phyloP scores from a whole-genome alignment of 2,797 vertebrate species.

The Chiroxiphia lanceolata region DNA sequence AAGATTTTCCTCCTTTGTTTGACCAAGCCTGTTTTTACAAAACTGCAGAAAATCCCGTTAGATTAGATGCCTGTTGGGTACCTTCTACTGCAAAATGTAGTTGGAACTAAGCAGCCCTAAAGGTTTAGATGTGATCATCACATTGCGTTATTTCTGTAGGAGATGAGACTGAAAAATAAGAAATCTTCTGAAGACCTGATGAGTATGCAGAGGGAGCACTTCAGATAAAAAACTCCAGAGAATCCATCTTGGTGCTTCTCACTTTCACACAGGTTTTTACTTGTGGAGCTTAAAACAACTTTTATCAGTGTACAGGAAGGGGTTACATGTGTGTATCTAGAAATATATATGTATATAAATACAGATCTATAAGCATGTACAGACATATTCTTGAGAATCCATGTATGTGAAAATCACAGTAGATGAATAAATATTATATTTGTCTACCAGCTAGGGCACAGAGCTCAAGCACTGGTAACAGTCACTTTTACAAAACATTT shows the following conservation, averaged over 20 bases:
- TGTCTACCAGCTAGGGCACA: background rate
- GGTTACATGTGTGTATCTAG: rapidly evolving
- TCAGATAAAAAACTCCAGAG: background rate
- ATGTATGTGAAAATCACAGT: background rate
- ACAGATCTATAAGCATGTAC: background rate
- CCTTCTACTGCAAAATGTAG: background rate
- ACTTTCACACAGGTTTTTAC: background rate
- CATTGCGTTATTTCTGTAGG: background rate
- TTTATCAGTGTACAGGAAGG: background rate
- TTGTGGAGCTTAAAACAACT: background rate
- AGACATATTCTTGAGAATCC: background rate
- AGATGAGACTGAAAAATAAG: background rate
- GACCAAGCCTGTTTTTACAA: background rate
- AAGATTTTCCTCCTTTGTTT: background rate
- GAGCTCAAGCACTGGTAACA: background rate
- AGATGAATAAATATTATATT: background rate
- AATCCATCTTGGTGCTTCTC: background rate
- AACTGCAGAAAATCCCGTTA: background rate
- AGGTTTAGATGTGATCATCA: background rate
- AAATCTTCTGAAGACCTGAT: background rate
- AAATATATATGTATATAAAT: background rate
- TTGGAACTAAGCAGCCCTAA: background rate
- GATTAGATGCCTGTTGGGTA: background rate
- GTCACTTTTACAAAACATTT: background rate
- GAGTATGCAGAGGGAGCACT: background rate